Conservation (phyloP, 2,888 invertebrate genomes). For the Patella depressa region DNA sequence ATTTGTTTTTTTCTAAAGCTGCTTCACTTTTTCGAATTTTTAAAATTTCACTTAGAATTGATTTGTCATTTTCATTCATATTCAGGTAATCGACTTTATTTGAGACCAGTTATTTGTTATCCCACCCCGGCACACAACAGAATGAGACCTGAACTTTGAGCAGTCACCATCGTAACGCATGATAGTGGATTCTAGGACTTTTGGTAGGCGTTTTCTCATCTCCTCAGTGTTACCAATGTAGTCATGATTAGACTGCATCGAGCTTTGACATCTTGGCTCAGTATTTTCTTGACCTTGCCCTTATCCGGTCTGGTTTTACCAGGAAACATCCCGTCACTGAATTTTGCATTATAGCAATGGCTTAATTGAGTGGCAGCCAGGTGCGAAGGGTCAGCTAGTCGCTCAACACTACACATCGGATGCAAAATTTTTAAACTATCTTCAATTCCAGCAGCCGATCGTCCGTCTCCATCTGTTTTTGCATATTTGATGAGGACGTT, state of each 20-base stretch:
- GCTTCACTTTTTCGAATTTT: no score
- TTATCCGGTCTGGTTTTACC: not conserved
- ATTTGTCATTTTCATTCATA: not conserved
- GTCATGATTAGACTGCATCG: no score
- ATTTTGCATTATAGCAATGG: not conserved
- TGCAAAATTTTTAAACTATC: conserved; percentile 8
- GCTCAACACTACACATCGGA: conserved; percentile 10
- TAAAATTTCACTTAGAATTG: no score
- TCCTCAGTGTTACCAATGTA: not conserved
- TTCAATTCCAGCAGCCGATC: not conserved
- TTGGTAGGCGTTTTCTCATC: not conserved
- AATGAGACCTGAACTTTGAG: not conserved
- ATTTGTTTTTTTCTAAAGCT: no score
- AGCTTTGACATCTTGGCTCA: not conserved
- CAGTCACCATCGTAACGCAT: not conserved
- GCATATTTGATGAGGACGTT: conserved; percentile 17
- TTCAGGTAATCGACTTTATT: not conserved
- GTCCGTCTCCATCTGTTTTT: conserved; percentile 21
- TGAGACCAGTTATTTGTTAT: not conserved
- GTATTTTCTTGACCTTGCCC: not conserved
- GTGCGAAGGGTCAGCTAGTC: conserved; percentile 14
- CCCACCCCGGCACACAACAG: not conserved
- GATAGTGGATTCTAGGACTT: not conserved
- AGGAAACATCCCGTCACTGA: not conserved
- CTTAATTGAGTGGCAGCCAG: conserved; percentile 19